Evolutionary conservation across 2,797 vertebrate genomes (phyloP).

Genomic region (Manis pentadactyla): DNA sequence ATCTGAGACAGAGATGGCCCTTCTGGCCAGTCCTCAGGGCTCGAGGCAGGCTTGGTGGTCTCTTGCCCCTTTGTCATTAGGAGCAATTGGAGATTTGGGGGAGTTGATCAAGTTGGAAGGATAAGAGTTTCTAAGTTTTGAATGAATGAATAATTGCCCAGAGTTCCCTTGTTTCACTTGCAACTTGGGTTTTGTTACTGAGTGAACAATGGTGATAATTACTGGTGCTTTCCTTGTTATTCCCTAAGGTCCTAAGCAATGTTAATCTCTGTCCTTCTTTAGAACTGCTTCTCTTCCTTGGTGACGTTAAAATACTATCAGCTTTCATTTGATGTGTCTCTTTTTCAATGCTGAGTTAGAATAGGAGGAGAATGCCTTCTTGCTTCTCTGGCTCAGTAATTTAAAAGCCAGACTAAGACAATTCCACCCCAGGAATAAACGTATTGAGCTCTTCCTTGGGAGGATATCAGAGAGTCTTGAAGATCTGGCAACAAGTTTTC

Average conservation of each 20-base stretch:
- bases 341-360: not conserved
- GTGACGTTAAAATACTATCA: not conserved
- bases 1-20: not conserved
- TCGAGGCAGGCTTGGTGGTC: not conserved
- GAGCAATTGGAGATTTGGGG: not conserved
- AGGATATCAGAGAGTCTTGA: not conserved
- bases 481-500: not conserved
- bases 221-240: not conserved
- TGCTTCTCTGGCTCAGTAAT: not conserved
- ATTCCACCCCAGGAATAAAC: not conserved
- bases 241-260: conserved; percentile 18
- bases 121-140: not conserved
- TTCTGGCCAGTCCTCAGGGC: not conserved
- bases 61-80: not conserved
- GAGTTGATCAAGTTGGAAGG: conserved; percentile 9
- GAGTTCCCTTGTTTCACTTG: not conserved
- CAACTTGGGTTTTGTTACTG: conserved; percentile 34
- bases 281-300: not conserved
- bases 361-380: not conserved
- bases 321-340: conserved; percentile 17
- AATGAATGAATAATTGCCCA: not conserved
- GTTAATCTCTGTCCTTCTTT: not conserved
- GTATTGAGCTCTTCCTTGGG: not conserved
- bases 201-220: conserved; percentile 6
- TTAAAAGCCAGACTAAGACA: conserved; percentile 14